Conservation (phyloP, 53 echinoderm and acorn worm genomes). For the Paelopatides confundens region DNA sequence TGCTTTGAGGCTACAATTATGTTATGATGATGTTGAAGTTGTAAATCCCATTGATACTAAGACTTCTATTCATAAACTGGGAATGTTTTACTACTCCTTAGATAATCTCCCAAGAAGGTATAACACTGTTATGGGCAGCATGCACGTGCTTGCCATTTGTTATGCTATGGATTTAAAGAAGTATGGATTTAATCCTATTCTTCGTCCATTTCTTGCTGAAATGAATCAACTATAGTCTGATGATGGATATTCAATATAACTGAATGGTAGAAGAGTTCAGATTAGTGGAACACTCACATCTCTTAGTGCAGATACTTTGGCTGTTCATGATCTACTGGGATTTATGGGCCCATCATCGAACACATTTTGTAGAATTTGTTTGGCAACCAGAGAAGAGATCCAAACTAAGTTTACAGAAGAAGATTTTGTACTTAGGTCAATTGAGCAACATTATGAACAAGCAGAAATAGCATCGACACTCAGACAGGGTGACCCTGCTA, state of each 20-base stretch:
- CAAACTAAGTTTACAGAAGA: slow-evolving; percentile 64
- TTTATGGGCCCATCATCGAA: slow-evolving; percentile 79
- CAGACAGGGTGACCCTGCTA: slow-evolving; percentile 56
- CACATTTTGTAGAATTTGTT: slow-evolving; percentile 68
- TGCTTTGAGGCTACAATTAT: too few relatives aligned
- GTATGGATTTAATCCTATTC: slow-evolving; percentile 69
- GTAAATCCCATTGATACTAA: too few relatives aligned
- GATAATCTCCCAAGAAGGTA: too few relatives aligned
- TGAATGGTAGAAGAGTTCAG: not conserved
- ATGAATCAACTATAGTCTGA: slow-evolving; percentile 63
- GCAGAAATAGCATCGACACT: slow-evolving; percentile 37
- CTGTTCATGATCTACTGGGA: slow-evolving; percentile 70
- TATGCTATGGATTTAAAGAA: slow-evolving; percentile 54
- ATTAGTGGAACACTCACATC: slow-evolving; percentile 61
- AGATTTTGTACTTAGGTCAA: slow-evolving; percentile 67
- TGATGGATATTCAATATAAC: slow-evolving; percentile 31
- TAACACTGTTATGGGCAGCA: too few relatives aligned
- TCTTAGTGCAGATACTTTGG: slow-evolving; percentile 63
- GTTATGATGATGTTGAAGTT: too few relatives aligned
- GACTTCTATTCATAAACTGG: too few relatives aligned
- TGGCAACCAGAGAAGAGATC: slow-evolving; percentile 23
- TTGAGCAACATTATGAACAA: slow-evolving; percentile 59
- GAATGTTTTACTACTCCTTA: too few relatives aligned
- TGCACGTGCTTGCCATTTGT: too few relatives aligned
- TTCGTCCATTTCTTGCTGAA: slow-evolving; percentile 61